Evolutionary conservation across 1,140 invertebrate species (phyloP), one percentile per base, ranked within the genome.

Genomic region (Caenorhabditis briggsae): DNA sequence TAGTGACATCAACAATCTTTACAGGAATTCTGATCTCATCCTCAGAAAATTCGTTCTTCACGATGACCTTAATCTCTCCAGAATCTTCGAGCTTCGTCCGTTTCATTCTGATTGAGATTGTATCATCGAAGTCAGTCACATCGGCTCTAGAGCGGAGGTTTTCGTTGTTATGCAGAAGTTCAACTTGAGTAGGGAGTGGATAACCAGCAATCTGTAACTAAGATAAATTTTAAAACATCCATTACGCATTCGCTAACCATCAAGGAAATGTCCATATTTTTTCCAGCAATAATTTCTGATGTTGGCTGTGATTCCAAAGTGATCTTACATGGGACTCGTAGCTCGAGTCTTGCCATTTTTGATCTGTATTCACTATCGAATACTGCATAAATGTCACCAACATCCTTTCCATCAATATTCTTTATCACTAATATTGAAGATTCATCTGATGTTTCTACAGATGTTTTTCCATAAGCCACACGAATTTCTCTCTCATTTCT

Each of bases 121-220:
- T 56, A 23, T 87, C 86, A 20, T 84, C 86, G 83, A 74, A 87
- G 53, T 85, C 74, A 11, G 33, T 84, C 0, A 87, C 70, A 53
- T 87, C 86, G 0, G 56, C 82, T 18, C 83, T 59, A 20, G 46
- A 9, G 5, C 58, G 53, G 8, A 87, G 20, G n/a, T 74, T 55
- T 33, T 82, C 59, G n/a, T 84, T 83, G 25, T 87, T 87, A 23
- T 61, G 86, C 11, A 48, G 59, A 53, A 87, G 33, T 14, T 70
- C 65, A 14, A 87, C 46, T n/a, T 59, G 33, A 7, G 46, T 78
- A n/a, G 86, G 86, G 5, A 23, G 23, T 16, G 86, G 86, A 58
- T 70, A 65, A 46, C 86, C 86, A n/a, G 65, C 25, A 78, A 84
- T 20, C 70, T 78, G 41, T n/a, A 83, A 58, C 0, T 43, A 7